A percentile compares a stretch with the other conserved stretches of the same genome.
These are phyloP conservation scores for Spilogale gracilis DNA, from an alignment of 2,113 vertebrate species.

Conservation along the genomic window DNA sequence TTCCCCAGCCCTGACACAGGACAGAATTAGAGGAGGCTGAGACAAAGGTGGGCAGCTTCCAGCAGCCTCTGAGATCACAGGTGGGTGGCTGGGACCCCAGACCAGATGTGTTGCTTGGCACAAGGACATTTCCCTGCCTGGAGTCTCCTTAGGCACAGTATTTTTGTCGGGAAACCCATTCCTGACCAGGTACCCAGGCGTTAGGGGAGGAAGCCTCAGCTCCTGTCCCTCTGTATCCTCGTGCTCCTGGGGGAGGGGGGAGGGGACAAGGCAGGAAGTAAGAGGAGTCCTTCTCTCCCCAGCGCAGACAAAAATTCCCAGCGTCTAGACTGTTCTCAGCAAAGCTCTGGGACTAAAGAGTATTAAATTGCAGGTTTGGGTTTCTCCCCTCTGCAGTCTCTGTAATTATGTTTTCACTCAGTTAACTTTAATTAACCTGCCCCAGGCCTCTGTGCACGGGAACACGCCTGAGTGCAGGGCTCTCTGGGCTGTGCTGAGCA, in stretches of 20 bases:
- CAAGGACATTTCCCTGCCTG: neutral
- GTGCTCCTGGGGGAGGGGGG: neutral
- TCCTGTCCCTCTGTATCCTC: neutral
- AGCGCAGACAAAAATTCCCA: neutral
- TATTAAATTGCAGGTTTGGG: conserved; percentile 78
- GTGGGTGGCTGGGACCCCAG: too few relatives aligned
- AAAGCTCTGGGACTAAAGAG: conserved; percentile 69
- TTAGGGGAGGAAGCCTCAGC: neutral
- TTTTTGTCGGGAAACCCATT: neutral
- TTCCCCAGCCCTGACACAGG: neutral
- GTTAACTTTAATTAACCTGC: conserved; percentile 87
- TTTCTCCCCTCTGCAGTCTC: conserved; percentile 77
- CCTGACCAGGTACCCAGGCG: neutral
- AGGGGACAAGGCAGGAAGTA: neutral
- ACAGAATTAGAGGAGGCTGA: neutral
- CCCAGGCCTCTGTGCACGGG: conserved; percentile 70
- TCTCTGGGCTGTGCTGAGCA: conserved; percentile 41
- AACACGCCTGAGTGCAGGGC: neutral
- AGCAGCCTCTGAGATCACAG: neutral
- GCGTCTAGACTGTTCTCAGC: neutral
- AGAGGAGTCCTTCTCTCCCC: neutral
- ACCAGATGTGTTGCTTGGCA: neutral
- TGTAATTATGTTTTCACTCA: conserved; percentile 89
- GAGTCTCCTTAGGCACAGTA: neutral
- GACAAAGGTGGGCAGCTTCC: neutral